Evolutionary conservation across 2,797 vertebrate genomes (phyloP), one percentile per base, ranked within the genome.

Genomic region (Leuciscus waleckii): DNA sequence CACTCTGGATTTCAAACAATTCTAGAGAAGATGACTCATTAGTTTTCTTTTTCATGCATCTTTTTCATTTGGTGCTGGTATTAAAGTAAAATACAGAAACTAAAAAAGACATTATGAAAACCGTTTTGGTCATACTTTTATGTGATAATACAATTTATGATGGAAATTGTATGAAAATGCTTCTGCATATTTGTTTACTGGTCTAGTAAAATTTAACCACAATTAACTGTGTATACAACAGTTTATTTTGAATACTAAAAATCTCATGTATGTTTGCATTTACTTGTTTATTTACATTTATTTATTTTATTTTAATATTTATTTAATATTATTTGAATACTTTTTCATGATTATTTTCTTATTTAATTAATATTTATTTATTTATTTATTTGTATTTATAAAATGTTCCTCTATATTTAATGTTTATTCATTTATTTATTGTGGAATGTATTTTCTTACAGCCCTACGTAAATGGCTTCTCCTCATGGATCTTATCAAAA

Each of bases 401-500:
- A 5, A 0, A 49, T 49, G 5, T 4, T 5, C 13, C 5, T 46
- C 4, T 16, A 2, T 16, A 16, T 16, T 16, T 49, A 16, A 19
- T 81, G 2, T 69, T 80, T 54, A 49, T 49, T 49, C 1, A 16
- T 39, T 35, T 69, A 16, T 49, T 49, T 49, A 49, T 26, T 75
- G 21, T 26, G 32, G 35, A n/a, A 26, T 70, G 65, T 11, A 54
- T 39, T 69, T 23, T 19, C 13, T 41, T 5, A 41, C 29, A 56
- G 14, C 16, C 79, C 46, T 19, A 26, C 10, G 65, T 37, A 26
- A 73, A 63, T 37, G 21, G 4, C 8, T 74, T 65, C 21, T 46
- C 7, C 26, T 67, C 61, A 21, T 11, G 23, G 56, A 26, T 65
- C 23, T 75, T 65, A 67, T 83, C 23, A 51, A 68, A 83, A 76